Base-by-base conservation (phyloP, 2,888 invertebrate genomes). In the Aethes cnicana region DNA sequence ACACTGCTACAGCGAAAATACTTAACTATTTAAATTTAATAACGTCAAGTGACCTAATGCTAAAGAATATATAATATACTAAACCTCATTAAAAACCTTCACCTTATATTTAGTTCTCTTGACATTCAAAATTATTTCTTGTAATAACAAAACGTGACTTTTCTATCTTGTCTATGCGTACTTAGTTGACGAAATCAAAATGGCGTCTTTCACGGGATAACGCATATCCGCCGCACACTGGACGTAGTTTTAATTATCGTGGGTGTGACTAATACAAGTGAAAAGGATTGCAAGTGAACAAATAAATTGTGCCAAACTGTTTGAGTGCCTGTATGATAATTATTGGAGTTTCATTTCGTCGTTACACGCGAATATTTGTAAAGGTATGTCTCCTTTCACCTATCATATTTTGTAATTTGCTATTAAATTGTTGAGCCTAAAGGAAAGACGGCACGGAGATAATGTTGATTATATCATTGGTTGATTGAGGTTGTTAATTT, bases 131-230 rank as follows among this genome's bases (percentile, higher is more conserved):
- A n/a, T n/a, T n/a, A n/a, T 11, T 28, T 28, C 11, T 37, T 21
- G 14, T 17, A 32, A 23, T 36, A 66, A 65, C 56, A 41, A 63
- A 70, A 73, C 69, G 72, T 39, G 42, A 0, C 21, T 53, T 1
- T 0, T 74, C 66, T 75, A 63, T 69, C 52, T 80, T 82, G 79
- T 85, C 82, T 83, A 65, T 81, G 66, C 18, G 72, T 57, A 64
- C 67, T 74, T 83, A 87, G 87, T 88, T 84, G 88, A 89, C 87
- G 89, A 89, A 86, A 88, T 88, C 88, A 89, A 89, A 88, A 89
- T 89, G 88, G 89, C 88, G 86, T 84, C 83, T 81, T 81, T 82
- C 80, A 80, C 77, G 77, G 78, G 73, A 74, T 86, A 84, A 82
- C 78, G 79, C 80, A 74, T 81, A 83, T 84, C 81, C 73, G 83